phyloP scores from a whole-genome alignment of 2,797 vertebrate genomes.

The Acipenser ruthenus region DNA sequence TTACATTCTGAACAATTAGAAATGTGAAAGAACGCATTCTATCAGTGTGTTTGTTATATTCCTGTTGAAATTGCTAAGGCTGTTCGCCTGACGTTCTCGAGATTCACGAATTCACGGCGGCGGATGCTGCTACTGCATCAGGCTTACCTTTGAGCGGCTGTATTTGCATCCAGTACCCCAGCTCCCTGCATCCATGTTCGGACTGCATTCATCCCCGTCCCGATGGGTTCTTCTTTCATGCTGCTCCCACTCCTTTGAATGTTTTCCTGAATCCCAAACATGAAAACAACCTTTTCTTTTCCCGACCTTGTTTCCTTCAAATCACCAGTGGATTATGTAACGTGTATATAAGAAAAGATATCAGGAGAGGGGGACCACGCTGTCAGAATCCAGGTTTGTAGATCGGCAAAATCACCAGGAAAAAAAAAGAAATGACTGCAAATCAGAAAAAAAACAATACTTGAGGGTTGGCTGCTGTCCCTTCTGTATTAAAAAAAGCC shows the following conservation, averaged over 20 bases:
- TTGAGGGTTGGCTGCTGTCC: conserved; percentile 52
- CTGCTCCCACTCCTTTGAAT: conserved; percentile 93
- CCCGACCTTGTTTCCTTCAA: conserved; percentile 32
- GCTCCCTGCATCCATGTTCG: conserved; percentile 98
- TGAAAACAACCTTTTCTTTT: conserved; percentile 62
- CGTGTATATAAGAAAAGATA: conserved; percentile 51
- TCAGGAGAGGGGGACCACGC: conserved; percentile 47
- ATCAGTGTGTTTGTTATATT: background rate
- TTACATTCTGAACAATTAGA: too few species aligned
- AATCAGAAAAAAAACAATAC: conserved; percentile 32
- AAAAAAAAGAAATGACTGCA: conserved; percentile 12
- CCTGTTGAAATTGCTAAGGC: background rate
- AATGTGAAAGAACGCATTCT: background rate
- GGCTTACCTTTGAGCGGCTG: conserved; percentile 95
- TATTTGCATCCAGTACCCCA: conserved; percentile 96
- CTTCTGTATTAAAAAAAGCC: conserved; percentile 46
- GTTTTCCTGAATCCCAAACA: conserved; percentile 98
- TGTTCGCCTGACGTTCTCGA: background rate
- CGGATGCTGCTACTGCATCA: conserved; percentile 43
- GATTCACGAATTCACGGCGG: background rate
- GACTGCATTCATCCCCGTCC: conserved; percentile 93
- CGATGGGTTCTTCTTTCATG: conserved; percentile 97
- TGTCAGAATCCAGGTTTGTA: conserved; percentile 60
- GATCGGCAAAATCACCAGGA: conserved; percentile 52
- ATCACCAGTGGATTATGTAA: conserved; percentile 38